Evolutionary conservation across 1,140 invertebrate genomes (phyloP).

Genomic region (Geopemphigus sp.): DNA sequence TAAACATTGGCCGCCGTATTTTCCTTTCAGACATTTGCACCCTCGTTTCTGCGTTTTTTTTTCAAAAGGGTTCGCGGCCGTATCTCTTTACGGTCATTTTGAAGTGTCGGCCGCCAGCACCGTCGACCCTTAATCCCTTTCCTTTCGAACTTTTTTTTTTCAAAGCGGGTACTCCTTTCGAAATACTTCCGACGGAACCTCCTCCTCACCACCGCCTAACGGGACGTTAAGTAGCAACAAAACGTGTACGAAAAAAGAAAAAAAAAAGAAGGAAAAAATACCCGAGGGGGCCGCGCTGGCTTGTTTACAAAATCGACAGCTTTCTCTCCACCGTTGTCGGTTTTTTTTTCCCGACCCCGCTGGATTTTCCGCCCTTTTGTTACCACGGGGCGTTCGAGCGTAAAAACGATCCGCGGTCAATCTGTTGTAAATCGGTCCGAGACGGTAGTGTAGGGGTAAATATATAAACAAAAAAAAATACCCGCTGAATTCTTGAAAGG

Average conservation of each 20-base stretch:
- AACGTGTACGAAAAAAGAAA: slow-evolving; percentile 35
- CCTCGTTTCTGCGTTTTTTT: slow-evolving; percentile 3
- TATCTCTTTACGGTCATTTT: slow-evolving; percentile 47
- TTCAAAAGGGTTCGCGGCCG: slow-evolving; percentile 29
- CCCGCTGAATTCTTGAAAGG: slow-evolving; percentile 36
- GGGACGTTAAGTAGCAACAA: slow-evolving; percentile 42
- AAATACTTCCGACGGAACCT: slow-evolving; percentile 37
- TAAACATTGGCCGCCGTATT: slow-evolving; percentile 13
- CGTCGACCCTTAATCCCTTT: slow-evolving; percentile 46
- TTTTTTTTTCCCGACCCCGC: slow-evolving; percentile 9
- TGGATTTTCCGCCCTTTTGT: slow-evolving; percentile 48
- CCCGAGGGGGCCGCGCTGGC: slow-evolving; percentile 29
- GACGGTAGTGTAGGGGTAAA: neutral
- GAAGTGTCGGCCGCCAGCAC: slow-evolving; percentile 28
- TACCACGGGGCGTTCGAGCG: slow-evolving; percentile 41
- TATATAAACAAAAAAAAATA: neutral
- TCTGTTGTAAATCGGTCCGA: slow-evolving; percentile 46
- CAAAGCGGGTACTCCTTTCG: slow-evolving; percentile 27
- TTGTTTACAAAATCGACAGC: slow-evolving; percentile 50
- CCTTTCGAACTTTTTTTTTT: slow-evolving; percentile 45
- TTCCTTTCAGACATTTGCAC: slow-evolving; percentile 24
- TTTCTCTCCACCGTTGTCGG: slow-evolving; percentile 27
- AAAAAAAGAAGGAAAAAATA: slow-evolving; percentile 8
- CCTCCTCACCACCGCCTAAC: neutral
- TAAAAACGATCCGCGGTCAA: slow-evolving; percentile 49